phyloP scores from a whole-genome alignment of 2,797 vertebrate species.

The Ctenopoma multispine region DNA sequence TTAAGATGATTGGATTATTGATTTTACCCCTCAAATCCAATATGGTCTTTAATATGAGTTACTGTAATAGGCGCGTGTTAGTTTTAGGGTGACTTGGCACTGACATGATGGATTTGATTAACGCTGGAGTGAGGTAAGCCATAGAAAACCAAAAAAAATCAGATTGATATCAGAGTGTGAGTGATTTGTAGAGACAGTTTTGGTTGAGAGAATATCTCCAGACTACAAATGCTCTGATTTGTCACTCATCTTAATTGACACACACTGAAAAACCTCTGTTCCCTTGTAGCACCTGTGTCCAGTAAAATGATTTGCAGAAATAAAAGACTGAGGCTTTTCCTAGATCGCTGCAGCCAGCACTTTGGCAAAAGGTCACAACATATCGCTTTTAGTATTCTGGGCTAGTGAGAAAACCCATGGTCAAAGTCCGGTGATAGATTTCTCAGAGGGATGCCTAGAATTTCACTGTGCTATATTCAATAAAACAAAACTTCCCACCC shows the following conservation, averaged over 20 bases:
- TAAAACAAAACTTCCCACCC: conserved; percentile 56
- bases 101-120: conserved; percentile 16
- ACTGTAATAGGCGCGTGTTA: conserved; percentile 11
- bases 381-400: conserved; percentile 64
- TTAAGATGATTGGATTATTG: conserved; percentile 31
- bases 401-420: conserved; percentile 52
- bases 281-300: conserved; percentile 57
- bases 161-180: conserved; percentile 36
- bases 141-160: background rate
- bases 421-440: conserved; percentile 67
- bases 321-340: conserved; percentile 5
- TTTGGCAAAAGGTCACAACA: conserved; percentile 66
- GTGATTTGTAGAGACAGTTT: conserved; percentile 49
- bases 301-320: conserved; percentile 53
- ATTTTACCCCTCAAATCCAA: conserved; percentile 38
- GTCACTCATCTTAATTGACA: conserved; percentile 79
- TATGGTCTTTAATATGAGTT: conserved; percentile 34
- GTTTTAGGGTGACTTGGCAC: conserved; percentile 31
- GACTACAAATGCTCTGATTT: conserved; percentile 74
- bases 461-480: conserved; percentile 52
- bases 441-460: conserved; percentile 60
- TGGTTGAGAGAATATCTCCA: conserved; percentile 46
- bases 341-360: conserved; percentile 44
- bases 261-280: conserved; percentile 57
- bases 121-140: conserved; percentile 12